Conservation (phyloP, 2,797 vertebrate genomes). For the Tragopan temminckii region DNA sequence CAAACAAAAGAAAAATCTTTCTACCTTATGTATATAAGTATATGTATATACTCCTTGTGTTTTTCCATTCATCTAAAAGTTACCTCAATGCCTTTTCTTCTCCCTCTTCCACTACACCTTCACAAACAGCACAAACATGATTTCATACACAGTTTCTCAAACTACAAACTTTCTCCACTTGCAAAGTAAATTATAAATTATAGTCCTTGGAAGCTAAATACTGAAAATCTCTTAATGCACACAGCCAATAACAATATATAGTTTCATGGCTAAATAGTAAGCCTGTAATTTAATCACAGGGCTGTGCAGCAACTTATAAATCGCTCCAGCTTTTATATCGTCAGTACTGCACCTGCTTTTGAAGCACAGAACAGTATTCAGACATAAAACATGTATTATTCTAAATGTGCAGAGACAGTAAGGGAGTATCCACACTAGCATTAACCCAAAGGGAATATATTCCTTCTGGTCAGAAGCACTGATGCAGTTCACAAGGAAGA, state of each 20-base stretch:
- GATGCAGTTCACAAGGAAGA: background rate
- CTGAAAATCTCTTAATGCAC: background rate
- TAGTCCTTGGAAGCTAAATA: slow-evolving; percentile 1
- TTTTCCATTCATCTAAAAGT: background rate
- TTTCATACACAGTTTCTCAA: slow-evolving; percentile 4
- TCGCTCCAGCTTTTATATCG: background rate
- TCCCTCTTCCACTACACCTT: background rate
- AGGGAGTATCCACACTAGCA: background rate
- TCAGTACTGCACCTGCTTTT: slow-evolving; percentile 19
- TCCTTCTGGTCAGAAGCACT: slow-evolving; percentile 10
- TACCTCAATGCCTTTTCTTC: background rate
- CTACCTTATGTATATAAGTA: background rate
- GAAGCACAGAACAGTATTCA: background rate
- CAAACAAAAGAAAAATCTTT: background rate
- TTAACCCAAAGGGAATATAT: background rate
- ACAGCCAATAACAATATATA: background rate
- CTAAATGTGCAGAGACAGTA: background rate
- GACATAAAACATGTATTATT: slow-evolving; percentile 19
- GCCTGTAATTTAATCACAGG: slow-evolving; percentile 53
- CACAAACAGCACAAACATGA: background rate
- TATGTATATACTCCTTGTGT: background rate
- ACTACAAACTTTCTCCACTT: slow-evolving; percentile 41
- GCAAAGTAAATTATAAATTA: slow-evolving; percentile 46
- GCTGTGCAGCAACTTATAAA: slow-evolving; percentile 5
- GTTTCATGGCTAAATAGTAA: slow-evolving; percentile 28